phyloP scores from a whole-genome alignment of 2,797 vertebrate species.

The Pseudochromis fuscus region DNA sequence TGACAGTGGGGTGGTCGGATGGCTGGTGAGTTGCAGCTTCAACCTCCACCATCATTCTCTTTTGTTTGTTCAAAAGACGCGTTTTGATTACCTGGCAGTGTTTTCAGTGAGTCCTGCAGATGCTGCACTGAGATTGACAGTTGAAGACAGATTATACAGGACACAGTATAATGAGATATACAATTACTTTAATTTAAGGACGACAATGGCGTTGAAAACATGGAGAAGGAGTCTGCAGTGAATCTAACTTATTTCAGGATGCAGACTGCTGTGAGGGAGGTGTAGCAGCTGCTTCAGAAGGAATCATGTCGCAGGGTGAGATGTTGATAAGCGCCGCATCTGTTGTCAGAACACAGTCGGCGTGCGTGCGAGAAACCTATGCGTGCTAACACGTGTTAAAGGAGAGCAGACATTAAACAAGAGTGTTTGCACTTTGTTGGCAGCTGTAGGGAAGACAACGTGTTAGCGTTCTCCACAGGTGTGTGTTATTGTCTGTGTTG shows the following conservation, averaged over 20 bases:
- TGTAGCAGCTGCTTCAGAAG: conserved; percentile 64
- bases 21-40: conserved; percentile 35
- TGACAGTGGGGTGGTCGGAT: conserved; percentile 48
- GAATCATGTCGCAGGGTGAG: conserved; percentile 55
- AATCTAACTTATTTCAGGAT: conserved; percentile 50
- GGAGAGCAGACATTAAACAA: conserved; percentile 47
- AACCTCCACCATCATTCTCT: conserved; percentile 25
- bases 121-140: conserved; percentile 5
- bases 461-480: conserved; percentile 29
- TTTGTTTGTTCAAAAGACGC: conserved; percentile 27
- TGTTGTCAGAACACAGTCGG: conserved; percentile 65
- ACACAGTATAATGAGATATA: neutral
- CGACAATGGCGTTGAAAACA: conserved; percentile 18
- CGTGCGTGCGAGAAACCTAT: conserved; percentile 29
- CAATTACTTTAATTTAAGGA: conserved; percentile 29
- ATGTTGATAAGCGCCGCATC: conserved; percentile 61
- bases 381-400: conserved; percentile 56
- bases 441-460: conserved; percentile 35
- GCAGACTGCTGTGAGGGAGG: conserved; percentile 36
- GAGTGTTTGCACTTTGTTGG: conserved; percentile 52
- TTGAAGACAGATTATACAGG: conserved; percentile 15
- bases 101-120: conserved; percentile 31
- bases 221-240: conserved; percentile 7
- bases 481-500: conserved; percentile 22
- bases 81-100: conserved; percentile 32